These are phyloP conservation scores for Dufourea novaeangliae DNA, from an alignment of 1,140 invertebrate genomes.

Conservation along the genomic window DNA sequence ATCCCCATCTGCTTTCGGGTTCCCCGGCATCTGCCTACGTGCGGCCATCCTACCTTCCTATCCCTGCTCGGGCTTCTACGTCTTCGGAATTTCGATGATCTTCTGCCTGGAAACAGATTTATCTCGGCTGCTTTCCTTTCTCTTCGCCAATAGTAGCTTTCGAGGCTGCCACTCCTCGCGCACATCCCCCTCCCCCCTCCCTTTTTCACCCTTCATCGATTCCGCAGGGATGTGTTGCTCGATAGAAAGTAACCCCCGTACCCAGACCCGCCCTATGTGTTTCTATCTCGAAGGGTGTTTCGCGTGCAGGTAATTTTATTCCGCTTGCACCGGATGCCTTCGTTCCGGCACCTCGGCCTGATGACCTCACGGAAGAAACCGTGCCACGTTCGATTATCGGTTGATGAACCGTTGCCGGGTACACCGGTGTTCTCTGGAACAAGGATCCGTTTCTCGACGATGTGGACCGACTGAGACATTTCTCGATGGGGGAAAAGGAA, in stretches of 20 bases:
- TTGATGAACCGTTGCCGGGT: neutral
- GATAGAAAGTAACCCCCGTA: neutral
- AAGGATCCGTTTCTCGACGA: neutral
- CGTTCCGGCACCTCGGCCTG: neutral
- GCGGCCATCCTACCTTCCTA: constrained; percentile 30
- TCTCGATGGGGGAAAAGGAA: no score
- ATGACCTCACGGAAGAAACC: neutral
- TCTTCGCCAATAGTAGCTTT: constrained; percentile 30
- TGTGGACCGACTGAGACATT: neutral
- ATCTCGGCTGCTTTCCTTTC: constrained; percentile 49
- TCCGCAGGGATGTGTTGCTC: neutral
- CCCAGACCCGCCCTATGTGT: neutral
- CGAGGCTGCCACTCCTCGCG: constrained; percentile 1
- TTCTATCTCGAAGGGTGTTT: constrained; percentile 22
- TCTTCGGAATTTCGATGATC: constrained; percentile 64
- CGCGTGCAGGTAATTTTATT: constrained; percentile 23
- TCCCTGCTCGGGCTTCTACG: no score
- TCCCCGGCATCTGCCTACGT: constrained; percentile 17
- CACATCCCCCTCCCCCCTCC: no score
- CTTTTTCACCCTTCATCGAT: constrained; percentile 27
- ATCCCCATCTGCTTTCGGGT: constrained; percentile 64
- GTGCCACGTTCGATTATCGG: neutral
- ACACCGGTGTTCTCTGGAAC: no score
- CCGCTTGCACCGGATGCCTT: constrained; percentile 1
- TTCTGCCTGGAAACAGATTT: constrained; percentile 60